Conservation (phyloP, 1,140 invertebrate species). For the Dryas iulia region DNA sequence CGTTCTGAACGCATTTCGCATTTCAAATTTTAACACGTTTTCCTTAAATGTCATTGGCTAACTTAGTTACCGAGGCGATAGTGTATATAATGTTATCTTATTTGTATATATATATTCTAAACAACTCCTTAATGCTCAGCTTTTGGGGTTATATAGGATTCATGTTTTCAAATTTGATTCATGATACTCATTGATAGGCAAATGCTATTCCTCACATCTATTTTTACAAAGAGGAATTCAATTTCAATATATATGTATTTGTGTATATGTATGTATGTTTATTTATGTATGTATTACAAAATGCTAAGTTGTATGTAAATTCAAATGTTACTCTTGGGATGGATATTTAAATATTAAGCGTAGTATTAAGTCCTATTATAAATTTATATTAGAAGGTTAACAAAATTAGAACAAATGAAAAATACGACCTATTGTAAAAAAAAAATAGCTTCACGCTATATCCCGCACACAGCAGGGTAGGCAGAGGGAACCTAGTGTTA, state of each 20-base stretch:
- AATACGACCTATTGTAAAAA: too few relatives aligned
- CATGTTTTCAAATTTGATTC: conserved; percentile 9
- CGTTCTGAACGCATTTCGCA: too few relatives aligned
- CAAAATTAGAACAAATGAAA: too few relatives aligned
- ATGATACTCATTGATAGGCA: conserved; percentile 3
- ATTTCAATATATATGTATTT: background rate
- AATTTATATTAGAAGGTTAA: too few relatives aligned
- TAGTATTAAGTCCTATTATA: too few relatives aligned
- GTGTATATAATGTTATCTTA: background rate
- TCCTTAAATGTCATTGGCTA: too few relatives aligned
- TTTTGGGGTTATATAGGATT: background rate
- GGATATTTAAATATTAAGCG: background rate
- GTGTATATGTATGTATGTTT: background rate
- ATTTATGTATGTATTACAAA: background rate
- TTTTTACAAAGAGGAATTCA: conserved; percentile 1
- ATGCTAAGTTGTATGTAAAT: background rate
- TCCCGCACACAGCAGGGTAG: too few relatives aligned
- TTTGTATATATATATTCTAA: background rate
- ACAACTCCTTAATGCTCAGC: background rate
- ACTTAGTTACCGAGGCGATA: too few relatives aligned
- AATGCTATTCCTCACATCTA: conserved; percentile 1
- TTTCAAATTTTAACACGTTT: too few relatives aligned
- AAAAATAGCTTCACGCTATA: too few relatives aligned
- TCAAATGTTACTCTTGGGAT: background rate
- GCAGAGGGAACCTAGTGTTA: too few relatives aligned